Base-by-base conservation (phyloP, 2,888 invertebrate genomes). In the Macrosoma leucophasiata region DNA sequence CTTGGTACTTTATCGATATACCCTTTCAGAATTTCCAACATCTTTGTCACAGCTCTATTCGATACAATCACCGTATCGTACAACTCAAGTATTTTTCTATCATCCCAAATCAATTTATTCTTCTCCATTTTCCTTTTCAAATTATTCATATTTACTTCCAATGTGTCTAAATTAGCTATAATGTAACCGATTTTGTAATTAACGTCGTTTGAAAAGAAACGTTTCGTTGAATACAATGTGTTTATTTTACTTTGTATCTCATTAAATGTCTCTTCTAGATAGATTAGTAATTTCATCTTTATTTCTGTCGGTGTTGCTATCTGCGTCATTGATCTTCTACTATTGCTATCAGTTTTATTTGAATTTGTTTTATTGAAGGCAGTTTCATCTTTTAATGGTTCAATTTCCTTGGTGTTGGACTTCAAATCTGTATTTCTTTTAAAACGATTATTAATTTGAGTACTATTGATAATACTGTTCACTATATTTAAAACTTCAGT, bases 171-270 rank as follows among this genome's bases (percentile, higher is more conserved):
- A 18, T 59, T 68, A 0, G 69, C 62, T 2, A 64, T 36, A 0
- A 71, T 54, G 13, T 71, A 72, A 0, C 73, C 73, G 1, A 68
- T 55, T 36, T 44, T 58, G 15, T 53, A 70, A 2, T 48, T 40
- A 2, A 54, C 41, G 1, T 57, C 41, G 0, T 54, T 43, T 0
- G 38, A 36, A 4, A 62, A 54, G 1, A 43, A 30, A 0, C 50
- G 32, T 30, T 62, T 66, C 0, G 59, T 25, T 4, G 43, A 29
- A 2, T 41, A 41, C 1, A 68, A 24, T 0, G 60, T 46, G 8
- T 32, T 33, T 0, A 62, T 45, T 39, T 64, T 66, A 1, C 32
- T 40, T 15, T 50, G 42, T 0, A 71, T 51, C 2, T 67, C 60
- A 1, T 36, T 26, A 8, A 63, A 61, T 3, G 48, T 51, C 10